Evolutionary conservation across 2,797 vertebrate genomes (phyloP), one percentile per base, ranked within the genome.

Genomic region (Phataginus tricuspis): DNA sequence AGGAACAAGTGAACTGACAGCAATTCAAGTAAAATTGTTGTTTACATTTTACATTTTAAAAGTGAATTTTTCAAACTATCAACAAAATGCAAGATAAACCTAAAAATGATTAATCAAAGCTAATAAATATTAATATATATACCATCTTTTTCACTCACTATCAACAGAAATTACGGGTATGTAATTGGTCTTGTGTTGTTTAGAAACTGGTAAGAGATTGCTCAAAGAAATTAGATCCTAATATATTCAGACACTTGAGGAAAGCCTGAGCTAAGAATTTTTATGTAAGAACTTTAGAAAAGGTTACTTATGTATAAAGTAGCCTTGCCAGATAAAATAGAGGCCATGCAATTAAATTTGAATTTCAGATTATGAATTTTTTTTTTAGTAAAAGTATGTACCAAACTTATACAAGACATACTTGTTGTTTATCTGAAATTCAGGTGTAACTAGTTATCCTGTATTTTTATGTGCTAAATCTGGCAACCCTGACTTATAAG

Each of bases 351-450:
- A 83, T 49, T 59, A 90, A 84, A 88, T 94, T 83, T 75, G 25
- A 88, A 94, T 77, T 86, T 90, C 39, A 12, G 3, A 39, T 37
- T 72, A 42, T 42, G 12, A 87, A 86, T 14, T 12, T 37, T 74
- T 57, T 39, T 59, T 59, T 87, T 88, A 57, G 51, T 79, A 96
- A 88, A 90, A 90, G 19, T 11, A 74, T 53, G 16, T 75, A 49
- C 14, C 51, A 78, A 68, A 61, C 8, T 39, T 80, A 89, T 18
- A 80, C 3, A 49, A 15, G 23, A 69, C 12, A 45, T 39, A 19
- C 23, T n/a, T 68, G 3, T 45, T 94, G 15, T 82, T 91, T 88
- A 86, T 42, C 61, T 90, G 71, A 95, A 95, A 93, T 66, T 63
- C 51, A 91, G 78, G 64, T 92, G 7, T 72, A 90, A 91, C 10